Percentiles rank a stretch among this genome's conserved stretches.
Conservation (phyloP, 1,140 invertebrate genomes). For the Dinoponera quadriceps region DNA sequence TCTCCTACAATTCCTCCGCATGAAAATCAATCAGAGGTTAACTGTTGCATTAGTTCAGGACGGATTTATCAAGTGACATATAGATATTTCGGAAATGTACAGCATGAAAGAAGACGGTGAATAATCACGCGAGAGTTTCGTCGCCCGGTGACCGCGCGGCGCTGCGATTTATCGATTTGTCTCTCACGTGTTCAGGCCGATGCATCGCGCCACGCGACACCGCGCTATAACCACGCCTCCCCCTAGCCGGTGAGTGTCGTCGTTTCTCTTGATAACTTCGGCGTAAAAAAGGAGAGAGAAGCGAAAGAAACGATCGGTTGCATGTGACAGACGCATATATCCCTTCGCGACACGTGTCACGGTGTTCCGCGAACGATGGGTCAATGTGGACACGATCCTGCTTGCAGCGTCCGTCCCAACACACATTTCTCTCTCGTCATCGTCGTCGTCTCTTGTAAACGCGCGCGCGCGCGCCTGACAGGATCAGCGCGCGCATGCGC, state of each 20-base stretch:
- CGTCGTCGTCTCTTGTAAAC: neutral
- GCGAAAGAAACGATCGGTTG: neutral
- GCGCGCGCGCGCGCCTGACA: slow-evolving; percentile 27
- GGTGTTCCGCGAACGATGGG: neutral
- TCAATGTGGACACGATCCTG: neutral
- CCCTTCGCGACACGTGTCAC: neutral
- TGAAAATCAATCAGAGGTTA: too few species aligned
- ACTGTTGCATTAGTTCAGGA: too few species aligned
- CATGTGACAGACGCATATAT: slow-evolving; percentile 67
- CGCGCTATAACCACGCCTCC: neutral
- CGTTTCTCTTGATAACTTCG: slow-evolving; percentile 38
- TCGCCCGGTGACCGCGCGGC: too few species aligned
- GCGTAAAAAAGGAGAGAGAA: slow-evolving; percentile 17
- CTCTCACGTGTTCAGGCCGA: neutral
- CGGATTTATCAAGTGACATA: too few species aligned
- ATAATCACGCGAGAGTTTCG: too few species aligned
- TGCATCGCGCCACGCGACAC: neutral
- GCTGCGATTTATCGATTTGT: slow-evolving; percentile 8
- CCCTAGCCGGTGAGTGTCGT: slow-evolving; percentile 13
- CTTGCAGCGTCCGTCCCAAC: neutral
- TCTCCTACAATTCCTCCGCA: too few species aligned
- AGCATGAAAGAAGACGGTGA: too few species aligned
- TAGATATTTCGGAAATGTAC: too few species aligned
- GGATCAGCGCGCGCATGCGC: slow-evolving; percentile 78
- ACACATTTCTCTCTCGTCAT: neutral